Evolutionary conservation across 2,113 vertebrate genomes (phyloP).

Genomic region (Myotis lucifugus): DNA sequence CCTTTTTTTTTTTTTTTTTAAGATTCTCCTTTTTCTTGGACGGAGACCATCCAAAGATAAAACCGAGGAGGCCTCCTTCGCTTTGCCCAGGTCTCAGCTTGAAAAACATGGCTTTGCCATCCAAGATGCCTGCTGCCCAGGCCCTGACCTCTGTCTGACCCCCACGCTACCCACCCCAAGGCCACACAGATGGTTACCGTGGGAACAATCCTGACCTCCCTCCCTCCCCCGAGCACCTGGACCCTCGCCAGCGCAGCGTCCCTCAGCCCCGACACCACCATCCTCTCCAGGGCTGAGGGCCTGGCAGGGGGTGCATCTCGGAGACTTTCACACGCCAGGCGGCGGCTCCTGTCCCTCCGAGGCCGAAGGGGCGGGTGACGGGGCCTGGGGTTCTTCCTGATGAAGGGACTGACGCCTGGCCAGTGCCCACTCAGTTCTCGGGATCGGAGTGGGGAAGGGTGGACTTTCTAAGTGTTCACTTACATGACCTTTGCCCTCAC

Average conservation of each 20-base stretch:
- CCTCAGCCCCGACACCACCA: background rate
- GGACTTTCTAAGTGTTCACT: background rate
- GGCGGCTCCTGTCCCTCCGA: background rate
- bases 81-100: background rate
- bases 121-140: background rate
- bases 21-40: background rate
- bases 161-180: constrained; percentile 41
- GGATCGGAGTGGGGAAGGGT: too few species aligned
- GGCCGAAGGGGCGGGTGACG: rapidly evolving
- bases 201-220: background rate
- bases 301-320: background rate
- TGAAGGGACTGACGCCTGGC: background rate
- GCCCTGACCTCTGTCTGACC: constrained; percentile 45
- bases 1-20: background rate
- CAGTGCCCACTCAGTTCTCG: background rate
- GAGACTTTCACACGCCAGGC: background rate
- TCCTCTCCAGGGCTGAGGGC: background rate
- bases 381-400: too few species aligned
- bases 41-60: constrained; percentile 44
- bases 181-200: background rate
- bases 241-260: background rate
- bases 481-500: background rate
- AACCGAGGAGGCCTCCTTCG: background rate
- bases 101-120: background rate
- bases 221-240: background rate